Evolutionary conservation across 1,140 invertebrate species (phyloP), one percentile per base, ranked within the genome.

Genomic region (Nautilus pompilius): DNA sequence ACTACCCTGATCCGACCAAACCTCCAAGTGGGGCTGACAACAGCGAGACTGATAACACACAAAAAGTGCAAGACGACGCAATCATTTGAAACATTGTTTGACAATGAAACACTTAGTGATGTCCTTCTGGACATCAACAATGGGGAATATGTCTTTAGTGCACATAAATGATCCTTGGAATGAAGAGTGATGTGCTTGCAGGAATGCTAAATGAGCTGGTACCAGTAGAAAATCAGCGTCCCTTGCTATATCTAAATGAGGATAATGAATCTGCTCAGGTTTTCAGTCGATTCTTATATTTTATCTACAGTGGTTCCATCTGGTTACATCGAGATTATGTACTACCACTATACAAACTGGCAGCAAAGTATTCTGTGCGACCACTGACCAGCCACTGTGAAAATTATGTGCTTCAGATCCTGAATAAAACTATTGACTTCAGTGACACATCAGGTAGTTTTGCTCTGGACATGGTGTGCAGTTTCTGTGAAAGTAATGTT

Each of bases 301-400:
- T 79, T 53, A 74, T 79, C 48, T 79, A 79, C 66, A 79, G 77
- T 62, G 77, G 77, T 1, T 73, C 77, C 1, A 75, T 79, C 17
- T 79, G 77, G 77, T 62, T 79, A 36, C 77, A 79, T 59, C 60
- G 74, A 30, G 77, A 79, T 34, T 79, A 79, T 62, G 77, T 79
- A 3, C 66, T 79, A 33, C 69, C 76, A 22, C 65, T 79, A 10
- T 72, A 72, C 54, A 65, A 69, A 46, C 66, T 79, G 60, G 72
- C 75, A 0, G 65, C 71, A 46, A 77, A 76, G 58, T 79, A 77
- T 58, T 63, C 67, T 5, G 73, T 79, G 13, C 64, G 66, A 41
- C 64, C 77, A 0, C 62, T 79, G 8, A 53, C 66, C 2, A 67
- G 67, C 10, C 77, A 79, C 56, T 79, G 77, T 67, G 71, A 79